A percentile compares a stretch with the other conserved stretches of the same genome.
Evolutionary conservation across 2,797 vertebrate genomes (phyloP).

Genomic region (Leuciscus waleckii): DNA sequence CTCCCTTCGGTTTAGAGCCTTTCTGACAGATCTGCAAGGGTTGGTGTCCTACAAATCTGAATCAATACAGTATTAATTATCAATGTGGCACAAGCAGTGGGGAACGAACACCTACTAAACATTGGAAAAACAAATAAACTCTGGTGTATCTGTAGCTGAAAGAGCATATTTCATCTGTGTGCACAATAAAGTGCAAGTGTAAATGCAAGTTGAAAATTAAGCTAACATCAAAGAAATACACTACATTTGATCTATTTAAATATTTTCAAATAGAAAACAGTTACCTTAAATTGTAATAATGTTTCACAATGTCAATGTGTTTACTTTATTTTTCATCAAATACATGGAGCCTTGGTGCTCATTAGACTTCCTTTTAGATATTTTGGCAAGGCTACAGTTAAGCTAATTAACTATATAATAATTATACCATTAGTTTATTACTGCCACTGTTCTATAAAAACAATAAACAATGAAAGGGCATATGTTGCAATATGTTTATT

Average conservation of each 20-base stretch:
- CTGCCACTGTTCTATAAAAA: background rate
- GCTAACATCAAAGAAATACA: background rate
- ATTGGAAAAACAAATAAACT: background rate
- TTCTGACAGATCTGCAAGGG: background rate
- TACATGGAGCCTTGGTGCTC: background rate
- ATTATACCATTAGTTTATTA: background rate
- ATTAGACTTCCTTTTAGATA: background rate
- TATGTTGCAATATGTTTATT: background rate
- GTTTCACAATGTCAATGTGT: background rate
- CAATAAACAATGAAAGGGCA: background rate
- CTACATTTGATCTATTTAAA: background rate
- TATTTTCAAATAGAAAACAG: background rate
- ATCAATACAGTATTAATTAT: slow-evolving; percentile 26
- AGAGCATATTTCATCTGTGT: background rate
- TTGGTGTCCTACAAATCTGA: slow-evolving; percentile 16
- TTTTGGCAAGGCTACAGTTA: background rate
- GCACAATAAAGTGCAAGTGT: background rate
- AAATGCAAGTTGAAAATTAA: background rate
- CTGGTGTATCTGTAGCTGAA: background rate
- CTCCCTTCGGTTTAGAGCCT: background rate
- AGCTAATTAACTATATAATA: background rate
- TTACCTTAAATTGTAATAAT: background rate
- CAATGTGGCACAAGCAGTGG: background rate
- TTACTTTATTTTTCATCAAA: background rate
- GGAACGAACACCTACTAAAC: background rate